Evolutionary conservation across 2,888 invertebrate genomes (phyloP).

Genomic region (Koerneria pararmatus): DNA sequence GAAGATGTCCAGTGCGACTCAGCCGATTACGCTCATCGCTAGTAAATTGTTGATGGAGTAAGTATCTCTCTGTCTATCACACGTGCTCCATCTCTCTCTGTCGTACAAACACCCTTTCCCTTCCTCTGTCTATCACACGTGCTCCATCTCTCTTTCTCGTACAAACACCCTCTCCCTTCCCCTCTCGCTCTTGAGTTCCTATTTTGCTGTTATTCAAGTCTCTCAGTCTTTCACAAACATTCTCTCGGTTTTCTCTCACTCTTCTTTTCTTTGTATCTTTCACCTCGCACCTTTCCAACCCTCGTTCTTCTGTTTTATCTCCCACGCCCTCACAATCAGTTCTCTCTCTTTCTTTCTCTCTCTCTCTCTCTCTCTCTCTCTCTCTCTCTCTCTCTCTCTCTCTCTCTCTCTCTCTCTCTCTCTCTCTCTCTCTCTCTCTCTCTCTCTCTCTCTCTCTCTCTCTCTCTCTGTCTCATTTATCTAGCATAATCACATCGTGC

Average conservation of each 20-base stretch:
- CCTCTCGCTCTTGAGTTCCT: no score
- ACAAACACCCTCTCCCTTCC: not conserved
- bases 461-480: slow-evolving; percentile 3
- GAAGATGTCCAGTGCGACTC: not conserved
- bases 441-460: not conserved
- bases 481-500: not conserved
- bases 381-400: not conserved
- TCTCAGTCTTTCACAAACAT: no score
- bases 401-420: slow-evolving; percentile 6
- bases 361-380: not conserved
- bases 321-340: not conserved
- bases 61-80: slow-evolving; percentile 8
- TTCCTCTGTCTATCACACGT: not conserved
- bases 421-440: slow-evolving; percentile 6
- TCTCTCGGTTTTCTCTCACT: slow-evolving; percentile 7
- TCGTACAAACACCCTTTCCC: slow-evolving; percentile 8
- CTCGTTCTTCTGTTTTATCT: not conserved
- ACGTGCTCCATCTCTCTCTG: not conserved
- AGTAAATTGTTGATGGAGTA: not conserved
- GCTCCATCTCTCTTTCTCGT: not conserved
- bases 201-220: no score
- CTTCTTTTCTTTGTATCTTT: no score
- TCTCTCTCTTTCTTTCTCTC: slow-evolving; percentile 10
- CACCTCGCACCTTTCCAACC: not conserved
- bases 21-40: not conserved